Base-by-base conservation (phyloP, 2,797 vertebrate genomes). In the Cephalopachus bancanus region DNA sequence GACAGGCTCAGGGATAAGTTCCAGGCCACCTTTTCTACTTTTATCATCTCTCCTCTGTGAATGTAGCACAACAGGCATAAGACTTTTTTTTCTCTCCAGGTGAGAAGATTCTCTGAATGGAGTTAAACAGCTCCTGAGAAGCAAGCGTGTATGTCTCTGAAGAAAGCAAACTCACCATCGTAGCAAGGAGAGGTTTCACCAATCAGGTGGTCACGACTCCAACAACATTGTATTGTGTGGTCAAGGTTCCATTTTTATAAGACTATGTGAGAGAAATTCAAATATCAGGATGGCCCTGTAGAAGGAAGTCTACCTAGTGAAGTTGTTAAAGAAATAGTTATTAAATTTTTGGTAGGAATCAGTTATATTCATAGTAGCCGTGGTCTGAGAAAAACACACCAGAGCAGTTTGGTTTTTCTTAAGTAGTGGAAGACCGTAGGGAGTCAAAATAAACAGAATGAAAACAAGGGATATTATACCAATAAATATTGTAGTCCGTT, bases 221-320 rank as follows among this genome's bases (percentile, higher is more conserved):
- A 17, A 26, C 79, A 88, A 62, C 11, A 49, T 1, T 89, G 19
- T 51, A 20, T 62, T 44, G 7, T n/a, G 19, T 33, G 17, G 62
- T 85, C 24, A 49, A 89, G 15, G 17, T 9, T 85, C 89, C 89
- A 51, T 59, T 44, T 67, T 76, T 37, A n/a, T 72, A 60, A 89
- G 53, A 60, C 14, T 83, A 55, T 57, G 10, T n/a, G 80, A 92
- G 12, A 20, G 1, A 80, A 49, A 72, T 59, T 59, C 79, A 33
- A 72, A 19, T 60, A 65, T 44, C 16, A 85, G 20, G 37, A 69
- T 51, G 17, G 24, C 55, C 19, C 28, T 69, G 16, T 69, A 79
- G 53, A 90, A 93, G 67, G 9, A 92, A 96, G 59, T 57, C 28
- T 44, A 86, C 33, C 57, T 72, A 72, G 62, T 76, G 6, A 71